Evolutionary conservation across 30 jellyfish, hydroid and myxozoan species (phyloP).

Genomic region (Clytia hemisphaerica): DNA sequence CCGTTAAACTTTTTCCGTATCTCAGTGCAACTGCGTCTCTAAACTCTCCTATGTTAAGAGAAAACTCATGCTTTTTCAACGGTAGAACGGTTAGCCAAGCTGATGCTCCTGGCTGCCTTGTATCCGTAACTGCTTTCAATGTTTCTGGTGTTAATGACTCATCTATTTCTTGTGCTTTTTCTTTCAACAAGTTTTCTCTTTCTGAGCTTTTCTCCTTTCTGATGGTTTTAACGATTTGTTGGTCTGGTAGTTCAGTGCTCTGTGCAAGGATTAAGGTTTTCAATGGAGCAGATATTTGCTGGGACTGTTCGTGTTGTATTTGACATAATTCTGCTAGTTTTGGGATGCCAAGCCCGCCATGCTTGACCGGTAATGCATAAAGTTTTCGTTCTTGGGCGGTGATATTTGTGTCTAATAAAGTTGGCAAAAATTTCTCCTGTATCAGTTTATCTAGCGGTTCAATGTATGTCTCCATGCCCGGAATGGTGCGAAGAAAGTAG

Average conservation of each 20-base stretch:
- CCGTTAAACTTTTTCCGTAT: background rate
- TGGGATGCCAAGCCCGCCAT: slow-evolving; percentile 17
- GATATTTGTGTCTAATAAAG: background rate
- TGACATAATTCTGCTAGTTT: slow-evolving; percentile 1
- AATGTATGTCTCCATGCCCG: no score
- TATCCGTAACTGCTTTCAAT: background rate
- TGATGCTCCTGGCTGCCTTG: slow-evolving; percentile 8
- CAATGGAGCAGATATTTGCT: slow-evolving; percentile 14
- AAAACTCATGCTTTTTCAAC: slow-evolving; percentile 1
- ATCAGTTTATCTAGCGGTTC: background rate
- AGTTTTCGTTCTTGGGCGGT: slow-evolving; percentile 9
- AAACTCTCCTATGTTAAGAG: slow-evolving; percentile 13
- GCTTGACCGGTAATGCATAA: background rate
- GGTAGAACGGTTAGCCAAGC: slow-evolving; percentile 16
- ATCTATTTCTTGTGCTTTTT: no score
- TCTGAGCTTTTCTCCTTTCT: background rate
- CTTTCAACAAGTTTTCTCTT: background rate
- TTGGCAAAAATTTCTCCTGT: background rate
- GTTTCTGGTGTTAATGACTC: slow-evolving; percentile 13
- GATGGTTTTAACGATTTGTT: background rate
- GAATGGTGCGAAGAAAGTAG: no score
- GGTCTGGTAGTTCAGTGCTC: background rate
- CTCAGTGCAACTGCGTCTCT: slow-evolving; percentile 18
- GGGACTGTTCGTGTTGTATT: background rate
- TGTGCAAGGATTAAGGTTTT: background rate